phyloP scores from a whole-genome alignment of 2,113 vertebrate genomes.

The Phocoena phocoena region DNA sequence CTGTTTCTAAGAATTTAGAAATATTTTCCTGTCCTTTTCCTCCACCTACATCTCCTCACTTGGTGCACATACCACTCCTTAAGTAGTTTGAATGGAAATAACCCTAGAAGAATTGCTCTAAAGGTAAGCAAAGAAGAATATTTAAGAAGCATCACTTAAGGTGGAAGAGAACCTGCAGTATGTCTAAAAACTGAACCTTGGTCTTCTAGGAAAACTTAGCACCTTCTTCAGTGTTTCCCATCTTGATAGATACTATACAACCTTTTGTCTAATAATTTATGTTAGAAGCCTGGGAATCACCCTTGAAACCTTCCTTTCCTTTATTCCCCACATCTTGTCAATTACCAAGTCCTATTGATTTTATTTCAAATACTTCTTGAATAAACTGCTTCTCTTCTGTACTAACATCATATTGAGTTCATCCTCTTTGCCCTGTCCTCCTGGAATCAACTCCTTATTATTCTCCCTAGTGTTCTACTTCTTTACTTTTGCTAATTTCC shows the following conservation, averaged over 20 bases:
- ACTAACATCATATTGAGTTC: background rate
- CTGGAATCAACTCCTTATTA: background rate
- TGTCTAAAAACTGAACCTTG: background rate
- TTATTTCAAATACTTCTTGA: background rate
- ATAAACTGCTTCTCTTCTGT: background rate
- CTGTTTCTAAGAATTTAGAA: slow-evolving; percentile 6
- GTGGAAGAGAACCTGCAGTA: background rate
- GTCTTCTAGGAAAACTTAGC: background rate
- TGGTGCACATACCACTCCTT: background rate
- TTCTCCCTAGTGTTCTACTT: background rate
- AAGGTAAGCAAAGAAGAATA: slow-evolving; percentile 6
- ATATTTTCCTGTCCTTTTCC: background rate
- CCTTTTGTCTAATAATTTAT: background rate
- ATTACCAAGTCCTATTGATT: background rate
- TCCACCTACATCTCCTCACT: background rate
- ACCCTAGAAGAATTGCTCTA: background rate
- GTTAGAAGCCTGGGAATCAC: background rate
- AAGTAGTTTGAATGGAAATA: background rate
- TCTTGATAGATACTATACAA: background rate
- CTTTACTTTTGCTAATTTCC: slow-evolving; percentile 16
- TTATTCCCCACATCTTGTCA: background rate
- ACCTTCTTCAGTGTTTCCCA: background rate
- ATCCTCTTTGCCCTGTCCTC: background rate
- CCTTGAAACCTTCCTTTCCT: background rate
- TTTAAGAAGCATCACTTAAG: background rate